Evolutionary conservation across 2,797 vertebrate genomes (phyloP), one percentile per base, ranked within the genome.

Genomic region (Notolabrus celidotus): DNA sequence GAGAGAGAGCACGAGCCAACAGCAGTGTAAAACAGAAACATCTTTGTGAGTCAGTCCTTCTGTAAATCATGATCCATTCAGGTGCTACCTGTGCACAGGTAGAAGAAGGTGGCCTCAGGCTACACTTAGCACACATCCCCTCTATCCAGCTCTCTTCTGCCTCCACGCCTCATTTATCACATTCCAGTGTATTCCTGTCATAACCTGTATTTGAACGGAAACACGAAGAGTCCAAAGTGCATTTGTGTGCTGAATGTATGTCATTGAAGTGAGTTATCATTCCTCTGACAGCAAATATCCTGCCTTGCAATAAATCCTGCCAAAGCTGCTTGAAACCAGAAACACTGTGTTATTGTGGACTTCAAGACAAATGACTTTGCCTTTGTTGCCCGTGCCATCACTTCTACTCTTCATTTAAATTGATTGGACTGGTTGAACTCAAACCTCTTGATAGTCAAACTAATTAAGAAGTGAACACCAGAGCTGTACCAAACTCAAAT

Each of bases 121-220:
- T 82, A 85, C 76, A 64, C 76, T 81, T 83, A 16, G 23, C 72
- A 74, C 66, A 72, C 51, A 69, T 52, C 19, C 42, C 10, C 46
- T 42, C 47, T 25, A 25, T 47, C 46, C 54, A 10, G 67, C 63
- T 25, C 58, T 29, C 20, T 33, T 7, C 27, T 42, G 5, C 17
- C 43, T 68, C 41, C 78, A 69, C 69, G 15, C 82, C 74, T 84
- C 38, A 56, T 74, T 55, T 15, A 69, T 75, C 65, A 60, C 80
- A 81, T 82, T 80, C 79, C 49, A 55, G 14, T 10, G 36, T 74
- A 72, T 79, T 77, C 70, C 64, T 86, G 85, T 85, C 74, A 74
- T 53, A 77, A 70, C 83, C 45, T 85, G 80, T 38, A 25, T 54
- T 72, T 56, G 19, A 51, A 57, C 25, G 43, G 31, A 53, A 65